These are phyloP conservation scores for Melanchra persicariae DNA, from an alignment of 2,888 invertebrate species.

Conservation along the genomic window DNA sequence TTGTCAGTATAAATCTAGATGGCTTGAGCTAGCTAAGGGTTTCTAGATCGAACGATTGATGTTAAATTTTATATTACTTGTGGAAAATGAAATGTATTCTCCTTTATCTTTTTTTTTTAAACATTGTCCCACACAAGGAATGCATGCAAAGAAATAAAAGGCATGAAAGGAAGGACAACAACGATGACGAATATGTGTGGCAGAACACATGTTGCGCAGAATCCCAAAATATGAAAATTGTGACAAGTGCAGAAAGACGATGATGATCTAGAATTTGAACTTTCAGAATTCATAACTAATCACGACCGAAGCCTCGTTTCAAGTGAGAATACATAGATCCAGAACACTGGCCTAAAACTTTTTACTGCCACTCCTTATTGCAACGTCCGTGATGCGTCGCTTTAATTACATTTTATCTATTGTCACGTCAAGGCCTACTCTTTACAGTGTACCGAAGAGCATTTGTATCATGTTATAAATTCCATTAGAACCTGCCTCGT, in stretches of 20 bases:
- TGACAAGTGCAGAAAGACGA: too few species aligned
- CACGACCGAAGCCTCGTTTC: not conserved
- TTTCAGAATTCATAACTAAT: not conserved
- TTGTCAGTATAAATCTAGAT: not conserved
- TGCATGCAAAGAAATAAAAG: too few species aligned
- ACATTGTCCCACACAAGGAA: too few species aligned
- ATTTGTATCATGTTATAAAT: conserved; percentile 36
- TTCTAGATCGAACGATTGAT: too few species aligned
- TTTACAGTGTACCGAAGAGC: conserved; percentile 13
- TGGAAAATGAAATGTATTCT: too few species aligned
- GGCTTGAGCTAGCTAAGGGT: too few species aligned
- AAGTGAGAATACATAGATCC: not conserved
- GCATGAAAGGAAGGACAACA: too few species aligned
- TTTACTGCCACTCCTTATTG: conserved; percentile 16
- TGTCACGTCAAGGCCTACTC: conserved; percentile 28
- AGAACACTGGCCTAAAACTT: conserved; percentile 8
- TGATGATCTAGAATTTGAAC: not conserved
- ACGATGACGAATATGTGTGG: too few species aligned
- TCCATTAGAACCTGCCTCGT: conserved; percentile 44
- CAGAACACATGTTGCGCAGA: not conserved
- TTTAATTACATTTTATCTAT: conserved; percentile 43
- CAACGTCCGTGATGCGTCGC: conserved; percentile 16
- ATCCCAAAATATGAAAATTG: not conserved
- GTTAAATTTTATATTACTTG: too few species aligned
- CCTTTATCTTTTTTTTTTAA: too few species aligned